These are phyloP conservation scores for Eulemur mongoz DNA, from an alignment of 2,797 vertebrate species.

Conservation along the genomic window DNA sequence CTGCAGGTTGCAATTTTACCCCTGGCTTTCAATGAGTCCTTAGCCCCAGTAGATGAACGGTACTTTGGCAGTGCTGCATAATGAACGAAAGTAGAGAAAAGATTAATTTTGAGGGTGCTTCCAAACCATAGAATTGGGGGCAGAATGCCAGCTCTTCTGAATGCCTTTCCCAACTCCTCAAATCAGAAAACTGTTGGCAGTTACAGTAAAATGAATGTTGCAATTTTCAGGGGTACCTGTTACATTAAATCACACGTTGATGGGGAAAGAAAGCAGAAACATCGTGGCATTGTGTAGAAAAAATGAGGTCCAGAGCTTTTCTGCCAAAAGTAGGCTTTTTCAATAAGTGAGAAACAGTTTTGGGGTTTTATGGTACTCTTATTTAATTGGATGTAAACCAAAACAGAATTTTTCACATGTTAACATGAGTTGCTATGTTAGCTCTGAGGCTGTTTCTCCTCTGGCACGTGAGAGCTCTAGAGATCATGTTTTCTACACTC, in stretches of 20 bases:
- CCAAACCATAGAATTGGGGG: slow-evolving; percentile 48
- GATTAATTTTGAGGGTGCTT: slow-evolving; percentile 57
- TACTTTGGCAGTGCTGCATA: slow-evolving; percentile 49
- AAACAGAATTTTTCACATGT: slow-evolving; percentile 15
- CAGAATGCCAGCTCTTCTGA: slow-evolving; percentile 39
- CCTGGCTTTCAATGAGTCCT: slow-evolving; percentile 19
- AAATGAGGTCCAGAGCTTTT: not conserved
- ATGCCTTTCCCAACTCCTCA: slow-evolving; percentile 48
- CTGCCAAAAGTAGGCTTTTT: slow-evolving; percentile 31
- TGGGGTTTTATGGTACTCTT: slow-evolving; percentile 26
- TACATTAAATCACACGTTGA: slow-evolving; percentile 61
- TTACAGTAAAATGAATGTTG: slow-evolving; percentile 36
- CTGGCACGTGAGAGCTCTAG: not conserved
- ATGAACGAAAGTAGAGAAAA: not conserved
- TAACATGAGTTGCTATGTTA: slow-evolving; percentile 35
- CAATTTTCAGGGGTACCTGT: slow-evolving; percentile 51
- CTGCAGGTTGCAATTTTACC: slow-evolving; percentile 46
- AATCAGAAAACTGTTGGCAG: slow-evolving; percentile 55
- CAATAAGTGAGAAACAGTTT: slow-evolving; percentile 11
- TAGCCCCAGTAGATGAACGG: slow-evolving; percentile 33
- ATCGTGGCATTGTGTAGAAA: not conserved
- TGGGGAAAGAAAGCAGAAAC: slow-evolving; percentile 66
- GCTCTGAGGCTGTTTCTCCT: not conserved
- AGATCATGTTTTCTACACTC: slow-evolving; percentile 33
- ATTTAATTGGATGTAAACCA: slow-evolving; percentile 51